A percentile compares a stretch with the other conserved stretches of the same genome.
Conservation (phyloP, 2,888 invertebrate species). For the Cactoblastis cactorum region DNA sequence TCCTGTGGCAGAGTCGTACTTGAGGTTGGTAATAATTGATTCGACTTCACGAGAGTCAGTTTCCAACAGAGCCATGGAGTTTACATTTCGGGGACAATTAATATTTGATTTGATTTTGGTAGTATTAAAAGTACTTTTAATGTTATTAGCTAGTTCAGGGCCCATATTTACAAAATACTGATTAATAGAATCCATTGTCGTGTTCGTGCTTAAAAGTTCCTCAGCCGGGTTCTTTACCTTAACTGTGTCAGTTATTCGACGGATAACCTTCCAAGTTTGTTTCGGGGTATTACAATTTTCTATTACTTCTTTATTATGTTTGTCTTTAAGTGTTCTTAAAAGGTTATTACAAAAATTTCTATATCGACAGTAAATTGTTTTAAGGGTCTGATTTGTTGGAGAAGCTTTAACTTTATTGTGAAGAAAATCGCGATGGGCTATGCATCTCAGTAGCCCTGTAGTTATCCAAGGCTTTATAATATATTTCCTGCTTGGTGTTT, state of each 20-base stretch:
- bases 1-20: conserved; percentile 5
- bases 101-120: not conserved
- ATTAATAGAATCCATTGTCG: not conserved
- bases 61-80: not conserved
- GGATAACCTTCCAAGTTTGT: not conserved
- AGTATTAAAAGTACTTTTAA: not conserved
- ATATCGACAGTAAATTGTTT: conserved; percentile 1
- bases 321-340: not conserved
- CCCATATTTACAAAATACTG: conserved; percentile 2
- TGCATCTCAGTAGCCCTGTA: not conserved
- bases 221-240: not conserved
- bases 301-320: not conserved
- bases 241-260: not conserved
- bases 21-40: not conserved
- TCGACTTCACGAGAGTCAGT: not conserved
- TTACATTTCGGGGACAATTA: not conserved
- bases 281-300: not conserved
- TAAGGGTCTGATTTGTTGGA: not conserved
- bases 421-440: not conserved
- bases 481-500: not conserved
- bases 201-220: conserved; percentile 2
- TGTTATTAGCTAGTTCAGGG: not conserved
- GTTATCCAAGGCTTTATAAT: not conserved
- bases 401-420: conserved; percentile 3
- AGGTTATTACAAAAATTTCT: conserved; percentile 1